Evolutionary conservation across 2,888 invertebrate genomes (phyloP), one percentile per base, ranked within the genome.

Genomic region (Morpho helenor): DNA sequence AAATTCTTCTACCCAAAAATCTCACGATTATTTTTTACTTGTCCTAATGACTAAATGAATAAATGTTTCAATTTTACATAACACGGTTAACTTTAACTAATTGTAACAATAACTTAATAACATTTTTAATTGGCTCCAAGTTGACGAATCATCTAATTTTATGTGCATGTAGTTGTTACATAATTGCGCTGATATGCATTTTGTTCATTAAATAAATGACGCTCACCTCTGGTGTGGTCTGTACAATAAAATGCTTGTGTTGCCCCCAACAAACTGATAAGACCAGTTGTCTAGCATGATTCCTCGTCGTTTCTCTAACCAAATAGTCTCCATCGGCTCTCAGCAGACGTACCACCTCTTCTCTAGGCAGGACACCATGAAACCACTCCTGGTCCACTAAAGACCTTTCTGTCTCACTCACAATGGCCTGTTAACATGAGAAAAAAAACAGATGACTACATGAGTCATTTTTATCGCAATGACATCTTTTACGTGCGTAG

Each of bases 221-320:
- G 31, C 82, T 82, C 81, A 97, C 97, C 92, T 98, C 98, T 7
- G 94, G 93, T 3, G 97, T 96, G 10, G 96, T 97, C 91, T 98
- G 98, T 61, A 99, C 98, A 70, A 99, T 98, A 80, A 99, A 99
- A 89, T 99, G 98, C 79, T 98, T 98, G 75, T 98, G 97, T 22
- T 97, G 97, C 61, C 97, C 96, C 98, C 98, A 98, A 80, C 96
- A 97, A 1, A 98, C 98, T 9, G 98, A 98, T 49, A 99, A 88
- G 60, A 99, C 98, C 50, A 97, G 95, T 87, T 98, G 98, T 67
- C 96, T 93, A 76, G 97, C 97, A 74, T 97, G 97, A 74, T 97
- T 97, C 74, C 97, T 92, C 62, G 95, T 97, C 1, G 98, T 98
- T 89, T 98, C 98, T 39, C 98, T 92, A 58, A 99, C 98, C 60